A percentile compares a stretch with the other conserved stretches of the same genome.
These are phyloP conservation scores for Zaprionus taronus DNA, from an alignment of 1,140 invertebrate genomes.

Conservation along the genomic window DNA sequence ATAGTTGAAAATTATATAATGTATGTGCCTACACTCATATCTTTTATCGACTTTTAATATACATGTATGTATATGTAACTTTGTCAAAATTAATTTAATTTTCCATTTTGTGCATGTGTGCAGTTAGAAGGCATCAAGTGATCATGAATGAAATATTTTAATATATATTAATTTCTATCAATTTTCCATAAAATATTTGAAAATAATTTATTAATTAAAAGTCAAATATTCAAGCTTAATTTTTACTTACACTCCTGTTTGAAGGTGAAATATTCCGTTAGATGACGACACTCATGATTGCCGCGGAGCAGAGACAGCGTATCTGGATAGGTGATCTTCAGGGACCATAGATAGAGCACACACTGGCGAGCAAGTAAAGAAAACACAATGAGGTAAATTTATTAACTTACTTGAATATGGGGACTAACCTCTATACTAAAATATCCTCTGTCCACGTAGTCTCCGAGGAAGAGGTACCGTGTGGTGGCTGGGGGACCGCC, in stretches of 20 bases:
- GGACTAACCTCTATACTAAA: slow-evolving; percentile 98
- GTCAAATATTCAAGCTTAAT: too few relatives aligned
- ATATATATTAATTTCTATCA: too few relatives aligned
- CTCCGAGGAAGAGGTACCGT: slow-evolving; percentile 99
- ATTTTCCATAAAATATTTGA: too few relatives aligned
- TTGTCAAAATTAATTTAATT: too few relatives aligned
- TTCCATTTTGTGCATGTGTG: too few relatives aligned
- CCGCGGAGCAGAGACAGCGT: slow-evolving; percentile 99
- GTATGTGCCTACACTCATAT: too few relatives aligned
- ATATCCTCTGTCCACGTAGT: slow-evolving; percentile 99
- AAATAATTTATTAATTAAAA: not conserved
- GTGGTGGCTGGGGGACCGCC: slow-evolving; percentile 98
- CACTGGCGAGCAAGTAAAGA: slow-evolving; percentile 88
- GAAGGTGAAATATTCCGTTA: slow-evolving; percentile 99
- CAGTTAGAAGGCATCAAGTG: too few relatives aligned
- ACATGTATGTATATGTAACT: too few relatives aligned
- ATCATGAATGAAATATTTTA: too few relatives aligned
- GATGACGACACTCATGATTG: slow-evolving; percentile 99
- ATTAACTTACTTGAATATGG: too few relatives aligned
- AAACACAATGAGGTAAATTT: not conserved
- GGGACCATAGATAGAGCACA: slow-evolving; percentile 99
- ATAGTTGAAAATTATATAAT: too few relatives aligned
- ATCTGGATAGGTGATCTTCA: slow-evolving; percentile 99
- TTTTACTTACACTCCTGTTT: slow-evolving; percentile 99
- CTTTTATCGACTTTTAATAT: too few relatives aligned